These are phyloP conservation scores for Sturmia bella DNA, from an alignment of 2,888 invertebrate species.

Conservation along the genomic window DNA sequence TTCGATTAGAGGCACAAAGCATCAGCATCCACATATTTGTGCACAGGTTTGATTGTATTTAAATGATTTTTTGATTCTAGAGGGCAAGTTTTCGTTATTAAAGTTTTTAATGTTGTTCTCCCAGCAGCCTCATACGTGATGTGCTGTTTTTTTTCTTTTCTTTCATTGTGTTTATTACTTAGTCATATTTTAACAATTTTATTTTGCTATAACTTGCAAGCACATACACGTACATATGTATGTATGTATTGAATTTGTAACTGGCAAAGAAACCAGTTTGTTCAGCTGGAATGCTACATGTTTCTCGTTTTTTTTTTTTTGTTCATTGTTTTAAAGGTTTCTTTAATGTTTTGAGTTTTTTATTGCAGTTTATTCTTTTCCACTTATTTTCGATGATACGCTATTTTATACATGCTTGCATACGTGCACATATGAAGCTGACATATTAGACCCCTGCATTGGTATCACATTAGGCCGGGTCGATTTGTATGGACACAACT, in stretches of 20 bases:
- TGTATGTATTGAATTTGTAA: conserved; percentile 17
- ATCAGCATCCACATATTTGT: not conserved
- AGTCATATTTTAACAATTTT: not conserved
- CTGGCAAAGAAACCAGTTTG: conserved; percentile 60
- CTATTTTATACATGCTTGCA: not conserved
- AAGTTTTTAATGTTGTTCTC: conserved; percentile 11
- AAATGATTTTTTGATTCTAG: conserved; percentile 35
- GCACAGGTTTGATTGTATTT: not conserved
- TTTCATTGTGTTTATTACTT: not conserved
- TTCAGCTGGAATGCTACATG: conserved; percentile 21
- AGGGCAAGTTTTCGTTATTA: conserved; percentile 35
- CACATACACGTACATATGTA: not conserved
- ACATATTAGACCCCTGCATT: no score
- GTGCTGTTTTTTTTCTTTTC: conserved; percentile 35
- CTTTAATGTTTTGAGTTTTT: conserved; percentile 22
- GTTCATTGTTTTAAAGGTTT: conserved; percentile 34
- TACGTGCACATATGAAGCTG: not conserved
- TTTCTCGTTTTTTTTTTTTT: conserved; percentile 23
- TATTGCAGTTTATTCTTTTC: conserved; percentile 29
- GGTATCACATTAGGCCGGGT: no score
- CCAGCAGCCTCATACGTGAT: conserved; percentile 31
- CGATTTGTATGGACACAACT: no score
- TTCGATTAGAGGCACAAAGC: not conserved
- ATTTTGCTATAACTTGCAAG: not conserved
- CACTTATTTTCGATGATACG: conserved; percentile 32